Conservation (phyloP, 2,888 invertebrate species). For the Conchocele bisecta region DNA sequence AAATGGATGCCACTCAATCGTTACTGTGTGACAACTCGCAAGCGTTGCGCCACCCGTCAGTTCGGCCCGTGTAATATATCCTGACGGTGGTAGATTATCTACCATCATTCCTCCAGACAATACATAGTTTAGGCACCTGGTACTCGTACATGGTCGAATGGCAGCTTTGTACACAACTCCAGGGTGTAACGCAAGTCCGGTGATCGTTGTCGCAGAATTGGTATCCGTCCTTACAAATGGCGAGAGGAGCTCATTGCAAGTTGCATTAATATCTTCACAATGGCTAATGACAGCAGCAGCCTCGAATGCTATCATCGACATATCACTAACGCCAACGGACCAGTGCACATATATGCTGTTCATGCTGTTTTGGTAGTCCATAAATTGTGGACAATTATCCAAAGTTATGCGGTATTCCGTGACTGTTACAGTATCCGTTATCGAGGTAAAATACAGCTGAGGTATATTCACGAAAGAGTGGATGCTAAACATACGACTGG, state of each 20-base stretch:
- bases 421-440: too few relatives aligned
- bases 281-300: neutral
- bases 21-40: neutral
- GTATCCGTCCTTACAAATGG: neutral
- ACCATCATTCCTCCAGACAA: constrained; percentile 9
- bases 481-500: too few relatives aligned
- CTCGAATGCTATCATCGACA: too few relatives aligned
- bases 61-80: neutral
- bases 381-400: too few relatives aligned
- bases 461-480: too few relatives aligned
- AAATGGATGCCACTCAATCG: neutral
- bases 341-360: too few relatives aligned
- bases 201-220: neutral
- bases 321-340: too few relatives aligned
- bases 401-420: too few relatives aligned
- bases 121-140: neutral
- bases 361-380: too few relatives aligned
- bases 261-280: neutral
- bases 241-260: neutral
- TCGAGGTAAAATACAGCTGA: too few relatives aligned
- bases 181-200: neutral
- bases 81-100: neutral
- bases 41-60: neutral
- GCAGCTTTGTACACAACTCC: neutral
- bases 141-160: constrained; percentile 4